Evolutionary conservation across 2,113 vertebrate genomes (phyloP), one percentile per base, ranked within the genome.

Genomic region (Octodon degus): DNA sequence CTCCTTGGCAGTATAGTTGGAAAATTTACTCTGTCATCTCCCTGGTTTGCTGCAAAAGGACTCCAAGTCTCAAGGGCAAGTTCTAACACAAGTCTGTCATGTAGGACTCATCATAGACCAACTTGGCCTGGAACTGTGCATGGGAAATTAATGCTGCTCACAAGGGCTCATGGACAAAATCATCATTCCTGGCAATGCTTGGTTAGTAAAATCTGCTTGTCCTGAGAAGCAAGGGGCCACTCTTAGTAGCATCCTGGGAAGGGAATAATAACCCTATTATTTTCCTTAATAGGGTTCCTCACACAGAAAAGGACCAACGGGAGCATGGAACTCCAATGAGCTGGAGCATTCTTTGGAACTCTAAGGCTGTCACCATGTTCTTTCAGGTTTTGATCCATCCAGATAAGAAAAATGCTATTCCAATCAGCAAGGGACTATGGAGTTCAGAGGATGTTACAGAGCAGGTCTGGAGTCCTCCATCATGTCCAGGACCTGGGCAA

Each of bases 41-140:
- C 9, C 32, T 80, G n/a, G 37, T 43, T 62, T 14, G 34, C 81
- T 47, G 27, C 40, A 30, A 4, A 3, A 37, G 24, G 60, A 20
- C 20, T 91, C 91, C 91, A 70, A 53, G 27, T 76, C 81, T 84
- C n/a, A 47, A 72, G 40, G 68, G 90, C 96, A 97, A 92, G 96
- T 97, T 85, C 17, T 6, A 88, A 94, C 96, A 60, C 58, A 77
- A 30, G n/a, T 47, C 72, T 95, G 50, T 76, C 70, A 14, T 50
- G 68, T 5, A 83, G 80, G 34, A 86, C 90, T 84, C 6, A 11
- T 86, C 62, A n/a, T 55, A 86, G 80, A 68, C 63, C 63, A 7
- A 50, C 63, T 22, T 81, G 14, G n/a, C 74, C 76, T 79, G 20
- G 74, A 60, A 81, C 27, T 1, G 25, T 55, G 90, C 55, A n/a